Evolutionary conservation across 2,113 vertebrate genomes (phyloP).

Genomic region (Fulmarus glacialis): DNA sequence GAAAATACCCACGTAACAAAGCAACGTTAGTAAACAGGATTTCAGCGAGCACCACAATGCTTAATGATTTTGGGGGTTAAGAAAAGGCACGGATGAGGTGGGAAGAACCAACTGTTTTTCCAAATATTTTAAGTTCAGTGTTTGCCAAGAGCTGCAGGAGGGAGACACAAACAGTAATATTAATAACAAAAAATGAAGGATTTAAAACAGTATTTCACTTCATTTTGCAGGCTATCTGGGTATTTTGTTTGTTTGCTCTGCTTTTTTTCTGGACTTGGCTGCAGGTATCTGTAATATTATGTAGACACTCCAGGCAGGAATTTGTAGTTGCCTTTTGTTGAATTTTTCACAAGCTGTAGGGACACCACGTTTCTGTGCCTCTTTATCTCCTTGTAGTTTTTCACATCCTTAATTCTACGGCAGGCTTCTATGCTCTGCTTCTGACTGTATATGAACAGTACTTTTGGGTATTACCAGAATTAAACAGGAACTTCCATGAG

Average conservation of each 20-base stretch:
- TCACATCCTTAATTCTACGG: not conserved
- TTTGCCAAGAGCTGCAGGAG: constrained; percentile 62
- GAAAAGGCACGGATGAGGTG: not conserved
- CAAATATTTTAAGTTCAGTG: constrained; percentile 29
- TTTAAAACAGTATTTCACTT: constrained; percentile 35
- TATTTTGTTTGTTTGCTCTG: not conserved
- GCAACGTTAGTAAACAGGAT: not conserved
- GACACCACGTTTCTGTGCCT: not conserved
- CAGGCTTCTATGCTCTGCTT: not conserved
- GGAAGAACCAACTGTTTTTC: constrained; percentile 20
- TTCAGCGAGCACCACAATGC: not conserved
- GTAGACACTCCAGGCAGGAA: not conserved
- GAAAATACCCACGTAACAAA: constrained; percentile 12
- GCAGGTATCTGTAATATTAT: not conserved
- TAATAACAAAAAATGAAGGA: constrained; percentile 30
- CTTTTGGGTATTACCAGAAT: not conserved
- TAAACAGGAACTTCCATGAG: not conserved
- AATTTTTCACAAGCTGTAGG: not conserved
- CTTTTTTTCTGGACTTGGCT: not conserved
- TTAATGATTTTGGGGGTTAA: not conserved
- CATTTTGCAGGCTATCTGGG: not conserved
- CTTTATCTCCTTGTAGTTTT: not conserved
- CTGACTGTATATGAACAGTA: not conserved
- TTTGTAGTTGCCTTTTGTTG: not conserved
- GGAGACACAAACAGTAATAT: constrained; percentile 33